phyloP scores from a whole-genome alignment of 2,113 vertebrate genomes.

The Scomber japonicus region DNA sequence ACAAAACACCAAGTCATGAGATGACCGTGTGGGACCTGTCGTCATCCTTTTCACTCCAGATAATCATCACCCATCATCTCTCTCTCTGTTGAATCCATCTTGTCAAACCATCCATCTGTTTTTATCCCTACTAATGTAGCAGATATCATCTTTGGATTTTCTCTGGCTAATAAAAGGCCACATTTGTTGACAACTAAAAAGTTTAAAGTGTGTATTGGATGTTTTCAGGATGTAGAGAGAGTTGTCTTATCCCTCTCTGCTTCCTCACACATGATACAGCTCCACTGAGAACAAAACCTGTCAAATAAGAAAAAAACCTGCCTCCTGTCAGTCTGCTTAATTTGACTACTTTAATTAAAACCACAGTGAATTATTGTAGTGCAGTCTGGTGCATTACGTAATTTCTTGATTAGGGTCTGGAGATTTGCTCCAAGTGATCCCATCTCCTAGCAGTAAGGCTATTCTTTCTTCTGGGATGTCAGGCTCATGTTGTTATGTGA shows the following conservation, averaged over 20 bases:
- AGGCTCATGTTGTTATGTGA: slow-evolving; percentile 45
- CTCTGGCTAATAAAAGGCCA: slow-evolving; percentile 35
- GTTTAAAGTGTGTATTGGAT: slow-evolving; percentile 26
- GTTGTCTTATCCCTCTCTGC: slow-evolving; percentile 36
- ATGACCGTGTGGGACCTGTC: slow-evolving; percentile 49
- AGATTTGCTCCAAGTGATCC: slow-evolving; percentile 12
- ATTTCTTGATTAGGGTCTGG: slow-evolving; percentile 26
- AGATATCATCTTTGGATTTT: slow-evolving; percentile 60
- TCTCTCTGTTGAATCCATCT: slow-evolving; percentile 29
- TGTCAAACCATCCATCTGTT: slow-evolving; percentile 47
- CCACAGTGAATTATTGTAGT: not conserved
- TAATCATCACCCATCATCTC: slow-evolving; percentile 60
- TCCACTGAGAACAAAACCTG: slow-evolving; percentile 36
- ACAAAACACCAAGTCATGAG: slow-evolving; percentile 31
- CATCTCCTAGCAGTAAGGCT: not conserved
- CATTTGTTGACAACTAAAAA: slow-evolving; percentile 59
- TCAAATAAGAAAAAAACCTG: slow-evolving; percentile 14
- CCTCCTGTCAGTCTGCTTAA: slow-evolving; percentile 17
- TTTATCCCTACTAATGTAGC: slow-evolving; percentile 39
- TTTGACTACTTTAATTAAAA: slow-evolving; percentile 52
- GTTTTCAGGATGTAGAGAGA: slow-evolving; percentile 29
- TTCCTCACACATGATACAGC: slow-evolving; percentile 32
- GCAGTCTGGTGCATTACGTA: slow-evolving; percentile 21
- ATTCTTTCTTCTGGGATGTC: slow-evolving; percentile 34
- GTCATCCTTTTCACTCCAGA: slow-evolving; percentile 50